Evolutionary conservation across 2,888 invertebrate species (phyloP).

Genomic region (Tenthredo livida): DNA sequence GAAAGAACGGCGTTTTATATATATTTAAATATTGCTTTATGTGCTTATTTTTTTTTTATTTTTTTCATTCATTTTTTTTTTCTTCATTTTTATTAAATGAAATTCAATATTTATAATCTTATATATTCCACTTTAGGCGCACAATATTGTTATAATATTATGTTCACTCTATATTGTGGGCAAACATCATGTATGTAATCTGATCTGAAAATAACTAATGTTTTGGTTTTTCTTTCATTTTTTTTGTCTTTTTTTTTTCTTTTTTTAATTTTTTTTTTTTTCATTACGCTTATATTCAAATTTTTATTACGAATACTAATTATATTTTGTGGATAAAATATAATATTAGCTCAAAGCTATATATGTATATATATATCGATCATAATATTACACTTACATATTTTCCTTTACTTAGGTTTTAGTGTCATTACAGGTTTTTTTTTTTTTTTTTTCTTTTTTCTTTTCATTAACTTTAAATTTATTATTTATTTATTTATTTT

Average conservation of each 20-base stretch:
- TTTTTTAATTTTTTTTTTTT: too few relatives aligned
- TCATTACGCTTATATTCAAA: constrained; percentile 43
- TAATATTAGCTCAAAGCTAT: constrained; percentile 52
- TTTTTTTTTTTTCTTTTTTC: too few relatives aligned
- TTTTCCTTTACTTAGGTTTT: constrained; percentile 46
- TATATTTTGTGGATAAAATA: constrained; percentile 54
- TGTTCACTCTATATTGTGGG: constrained; percentile 26
- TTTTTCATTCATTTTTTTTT: background rate
- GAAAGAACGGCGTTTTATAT: constrained; percentile 14
- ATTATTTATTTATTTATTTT: background rate
- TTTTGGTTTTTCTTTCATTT: constrained; percentile 37
- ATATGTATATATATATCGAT: constrained; percentile 43
- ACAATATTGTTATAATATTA: constrained; percentile 48
- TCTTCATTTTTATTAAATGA: background rate
- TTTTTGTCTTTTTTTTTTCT: background rate
- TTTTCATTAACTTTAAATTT: constrained; percentile 56
- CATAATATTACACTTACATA: constrained; percentile 59
- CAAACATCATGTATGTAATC: constrained; percentile 17
- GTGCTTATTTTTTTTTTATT: background rate
- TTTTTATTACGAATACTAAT: constrained; percentile 46
- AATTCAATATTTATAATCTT: constrained; percentile 39
- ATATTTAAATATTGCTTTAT: constrained; percentile 50
- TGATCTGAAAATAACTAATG: constrained; percentile 51
- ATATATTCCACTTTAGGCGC: constrained; percentile 40
- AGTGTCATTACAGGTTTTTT: constrained; percentile 49